phyloP scores from a whole-genome alignment of 2,888 invertebrate species.

The Xestoiulus laeticollis region DNA sequence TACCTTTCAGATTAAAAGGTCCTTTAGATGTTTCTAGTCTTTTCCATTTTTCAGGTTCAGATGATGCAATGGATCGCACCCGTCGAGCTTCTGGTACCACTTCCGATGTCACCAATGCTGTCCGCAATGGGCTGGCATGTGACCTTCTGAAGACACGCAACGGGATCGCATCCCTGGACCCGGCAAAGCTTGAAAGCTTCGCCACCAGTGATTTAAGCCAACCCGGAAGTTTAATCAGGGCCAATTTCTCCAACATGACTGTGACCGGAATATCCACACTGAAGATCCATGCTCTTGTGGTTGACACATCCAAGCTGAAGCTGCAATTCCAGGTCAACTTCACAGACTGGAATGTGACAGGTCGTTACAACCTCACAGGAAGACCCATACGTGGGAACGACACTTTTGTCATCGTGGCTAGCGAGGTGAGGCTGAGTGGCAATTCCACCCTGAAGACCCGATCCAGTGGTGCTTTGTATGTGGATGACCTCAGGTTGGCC shows the following conservation, averaged over 20 bases:
- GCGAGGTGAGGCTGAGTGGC: not conserved
- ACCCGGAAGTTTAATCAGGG: not conserved
- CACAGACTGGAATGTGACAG: conserved; percentile 25
- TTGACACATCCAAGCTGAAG: not conserved
- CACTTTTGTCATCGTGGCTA: not conserved
- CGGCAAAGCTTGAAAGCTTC: conserved; percentile 31
- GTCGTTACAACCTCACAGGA: conserved; percentile 43
- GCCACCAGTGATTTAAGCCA: not conserved
- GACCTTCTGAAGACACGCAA: not conserved
- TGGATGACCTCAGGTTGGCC: not conserved
- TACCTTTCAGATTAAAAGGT: too few species aligned
- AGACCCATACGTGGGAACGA: conserved; percentile 46
- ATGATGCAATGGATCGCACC: not conserved
- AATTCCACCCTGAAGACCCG: not conserved
- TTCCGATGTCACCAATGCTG: not conserved
- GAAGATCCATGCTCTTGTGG: not conserved
- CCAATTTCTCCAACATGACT: conserved; percentile 41
- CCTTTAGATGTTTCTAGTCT: too few species aligned
- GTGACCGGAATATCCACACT: conserved; percentile 34
- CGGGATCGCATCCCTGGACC: not conserved
- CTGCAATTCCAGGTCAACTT: conserved; percentile 22
- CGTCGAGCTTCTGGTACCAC: not conserved
- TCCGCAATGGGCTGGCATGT: not conserved
- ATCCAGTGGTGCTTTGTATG: not conserved
- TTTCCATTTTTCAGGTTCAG: not conserved